Evolutionary conservation across 2,113 vertebrate genomes (phyloP), one percentile per base, ranked within the genome.

Genomic region (Myrmecophaga tridactyla): DNA sequence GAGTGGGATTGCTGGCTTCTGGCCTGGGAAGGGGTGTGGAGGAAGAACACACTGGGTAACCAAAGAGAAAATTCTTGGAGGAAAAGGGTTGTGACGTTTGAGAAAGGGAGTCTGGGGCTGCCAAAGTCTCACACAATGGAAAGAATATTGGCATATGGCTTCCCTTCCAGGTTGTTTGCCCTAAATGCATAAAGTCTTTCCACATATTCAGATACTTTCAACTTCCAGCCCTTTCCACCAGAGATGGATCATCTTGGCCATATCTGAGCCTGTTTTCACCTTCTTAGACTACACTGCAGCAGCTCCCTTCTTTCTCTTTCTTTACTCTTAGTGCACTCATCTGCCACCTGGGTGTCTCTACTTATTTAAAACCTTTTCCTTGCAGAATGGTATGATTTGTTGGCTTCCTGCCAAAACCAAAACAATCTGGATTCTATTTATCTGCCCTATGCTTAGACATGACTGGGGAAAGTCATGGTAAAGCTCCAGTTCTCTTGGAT

Each of bases 391-490:
- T 62, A 80, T 94, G 58, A 73, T 7, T 75, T 89, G 11, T 25
- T 95, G 86, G 84, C 86, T 94, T 94, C 29, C 63, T 83, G 81
- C 63, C 90, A 53, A 93, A 36, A 39, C 73, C 36, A 80, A 80
- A 94, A 73, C 73, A 77, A n/a, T 34, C 25, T 85, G 83, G 25
- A 65, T 77, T 96, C 77, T 89, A 53, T 86, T 82, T 58, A n/a
- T 87, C 77, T 87, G 67, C 77, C 89, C 90, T 76, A 15, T 65
- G 41, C 58, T 96, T 51, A 89, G 41, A 46, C 1, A 78, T 76
- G 88, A 89, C 46, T 36, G 69, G 80, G 70, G 70, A 87, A 83
- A 11, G 17, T 95, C 39, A 70, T 14, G 5, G 18, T 36, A 77
- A 90, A 93, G 60, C 51, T 88, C 89, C 62, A 86, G 0, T 83